A percentile compares a stretch with the other conserved stretches of the same genome.
Conservation (phyloP, 2,113 vertebrate species). For the Tenrec ecaudatus region DNA sequence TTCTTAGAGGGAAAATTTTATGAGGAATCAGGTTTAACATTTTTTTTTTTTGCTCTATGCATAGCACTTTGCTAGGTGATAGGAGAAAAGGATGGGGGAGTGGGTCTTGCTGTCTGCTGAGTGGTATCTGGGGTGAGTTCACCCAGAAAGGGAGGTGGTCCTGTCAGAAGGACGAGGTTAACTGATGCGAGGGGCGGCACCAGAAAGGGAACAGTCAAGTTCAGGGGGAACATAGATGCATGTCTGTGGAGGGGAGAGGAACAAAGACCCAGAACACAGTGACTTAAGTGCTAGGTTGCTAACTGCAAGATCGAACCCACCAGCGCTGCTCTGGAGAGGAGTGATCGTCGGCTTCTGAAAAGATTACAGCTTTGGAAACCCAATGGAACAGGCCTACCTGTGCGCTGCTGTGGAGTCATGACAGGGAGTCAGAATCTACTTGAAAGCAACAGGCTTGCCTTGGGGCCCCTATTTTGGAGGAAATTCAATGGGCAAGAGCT, state of each 20-base stretch:
- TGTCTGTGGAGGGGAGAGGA: too few relatives aligned
- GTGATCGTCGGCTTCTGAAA: not conserved
- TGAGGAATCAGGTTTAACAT: not conserved
- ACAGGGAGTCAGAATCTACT: not conserved
- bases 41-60: not conserved
- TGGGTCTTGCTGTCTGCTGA: too few relatives aligned
- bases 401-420: not conserved
- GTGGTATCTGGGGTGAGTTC: too few relatives aligned
- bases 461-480: not conserved
- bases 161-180: too few relatives aligned
- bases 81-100: not conserved
- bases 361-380: not conserved
- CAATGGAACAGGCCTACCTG: not conserved
- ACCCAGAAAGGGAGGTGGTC: too few relatives aligned
- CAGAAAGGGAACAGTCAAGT: too few relatives aligned
- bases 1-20: not conserved
- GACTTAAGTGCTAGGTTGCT: not conserved
- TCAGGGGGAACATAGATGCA: too few relatives aligned
- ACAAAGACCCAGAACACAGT: not conserved
- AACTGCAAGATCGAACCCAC: not conserved
- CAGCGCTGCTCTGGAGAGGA: not conserved
- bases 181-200: too few relatives aligned
- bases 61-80: not conserved
- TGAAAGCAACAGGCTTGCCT: not conserved
- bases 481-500: not conserved